These are phyloP conservation scores for Pelodytes ibericus DNA, from an alignment of 2,797 vertebrate genomes.

Conservation along the genomic window DNA sequence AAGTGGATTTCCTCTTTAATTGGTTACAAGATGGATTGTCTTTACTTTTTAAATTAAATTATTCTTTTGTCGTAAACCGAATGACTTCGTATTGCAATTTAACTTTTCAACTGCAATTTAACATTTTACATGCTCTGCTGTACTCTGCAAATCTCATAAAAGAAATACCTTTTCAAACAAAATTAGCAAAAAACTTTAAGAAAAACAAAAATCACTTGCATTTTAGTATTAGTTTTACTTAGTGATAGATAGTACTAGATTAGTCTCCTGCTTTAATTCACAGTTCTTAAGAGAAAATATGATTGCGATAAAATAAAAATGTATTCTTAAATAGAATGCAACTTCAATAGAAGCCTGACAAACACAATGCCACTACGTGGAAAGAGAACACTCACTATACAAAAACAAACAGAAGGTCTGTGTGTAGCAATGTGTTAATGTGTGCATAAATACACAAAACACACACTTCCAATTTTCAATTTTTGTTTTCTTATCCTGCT, in stretches of 20 bases:
- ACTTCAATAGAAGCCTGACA: background rate
- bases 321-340: background rate
- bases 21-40: no score
- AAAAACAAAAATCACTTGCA: background rate
- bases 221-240: background rate
- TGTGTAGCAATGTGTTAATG: background rate
- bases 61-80: no score
- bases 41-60: no score
- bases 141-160: no score
- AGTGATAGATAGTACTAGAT: background rate
- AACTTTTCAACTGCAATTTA: no score
- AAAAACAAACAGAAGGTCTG: background rate
- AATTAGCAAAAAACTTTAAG: no score
- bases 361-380: slow-evolving; percentile 13
- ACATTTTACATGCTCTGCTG: no score
- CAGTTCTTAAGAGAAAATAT: slow-evolving; percentile 12
- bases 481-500: slow-evolving; percentile 53
- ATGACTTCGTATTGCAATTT: no score
- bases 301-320: background rate
- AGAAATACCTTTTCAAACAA: no score
- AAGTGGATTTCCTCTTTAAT: no score
- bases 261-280: slow-evolving; percentile 8
- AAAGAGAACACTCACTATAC: background rate
- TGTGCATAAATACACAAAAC: slow-evolving; percentile 57
- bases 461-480: background rate